Evolutionary conservation across 1,140 invertebrate genomes (phyloP).

Genomic region (Laupala kohalensis): DNA sequence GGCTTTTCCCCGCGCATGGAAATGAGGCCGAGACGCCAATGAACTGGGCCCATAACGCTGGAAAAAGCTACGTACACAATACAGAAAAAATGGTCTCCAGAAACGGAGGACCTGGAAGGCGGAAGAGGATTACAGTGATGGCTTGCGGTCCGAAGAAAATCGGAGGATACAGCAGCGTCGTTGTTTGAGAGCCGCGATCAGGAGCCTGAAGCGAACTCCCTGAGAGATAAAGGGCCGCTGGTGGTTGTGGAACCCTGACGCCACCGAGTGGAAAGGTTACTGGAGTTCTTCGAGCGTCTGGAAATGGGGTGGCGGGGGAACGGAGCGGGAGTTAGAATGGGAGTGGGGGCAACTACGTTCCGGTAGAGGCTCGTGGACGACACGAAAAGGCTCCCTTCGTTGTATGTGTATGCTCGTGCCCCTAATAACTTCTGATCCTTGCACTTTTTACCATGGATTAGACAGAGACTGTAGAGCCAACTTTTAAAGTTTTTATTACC

Average conservation of each 20-base stretch:
- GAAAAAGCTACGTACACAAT: background rate
- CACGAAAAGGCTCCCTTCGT: background rate
- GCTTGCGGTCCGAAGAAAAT: too few relatives aligned
- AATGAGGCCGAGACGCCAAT: background rate
- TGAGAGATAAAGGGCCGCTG: too few relatives aligned
- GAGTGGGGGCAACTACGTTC: background rate
- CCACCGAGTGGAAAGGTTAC: too few relatives aligned
- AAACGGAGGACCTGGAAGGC: background rate
- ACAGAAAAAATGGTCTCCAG: background rate
- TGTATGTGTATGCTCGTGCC: background rate
- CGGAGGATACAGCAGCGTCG: too few relatives aligned
- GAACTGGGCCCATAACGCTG: background rate
- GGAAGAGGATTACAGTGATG: too few relatives aligned
- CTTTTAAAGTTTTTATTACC: background rate
- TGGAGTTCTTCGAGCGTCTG: too few relatives aligned
- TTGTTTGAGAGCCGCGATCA: too few relatives aligned
- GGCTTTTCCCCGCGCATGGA: background rate
- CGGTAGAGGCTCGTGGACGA: background rate
- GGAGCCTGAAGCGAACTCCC: too few relatives aligned
- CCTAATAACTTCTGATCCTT: background rate
- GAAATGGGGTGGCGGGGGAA: background rate
- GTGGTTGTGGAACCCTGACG: too few relatives aligned
- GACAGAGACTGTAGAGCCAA: background rate
- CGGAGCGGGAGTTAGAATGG: background rate
- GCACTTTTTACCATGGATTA: background rate